phyloP scores from a whole-genome alignment of 2,797 vertebrate genomes.

The Ibycter americanus region DNA sequence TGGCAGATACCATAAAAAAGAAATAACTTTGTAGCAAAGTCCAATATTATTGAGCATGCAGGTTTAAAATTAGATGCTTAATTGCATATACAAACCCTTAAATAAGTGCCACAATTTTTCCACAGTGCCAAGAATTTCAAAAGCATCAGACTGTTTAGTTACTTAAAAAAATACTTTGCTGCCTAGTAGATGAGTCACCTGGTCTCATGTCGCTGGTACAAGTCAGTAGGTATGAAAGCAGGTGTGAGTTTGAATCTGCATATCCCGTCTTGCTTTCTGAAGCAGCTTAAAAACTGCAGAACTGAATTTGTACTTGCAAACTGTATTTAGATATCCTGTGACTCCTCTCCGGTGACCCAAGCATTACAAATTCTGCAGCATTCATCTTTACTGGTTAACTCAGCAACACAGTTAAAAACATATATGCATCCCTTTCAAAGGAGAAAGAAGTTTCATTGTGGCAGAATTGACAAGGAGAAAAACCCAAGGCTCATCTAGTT shows the following conservation, averaged over 20 bases:
- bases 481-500: background rate
- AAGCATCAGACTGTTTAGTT: background rate
- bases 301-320: background rate
- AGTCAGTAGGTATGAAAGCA: background rate
- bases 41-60: constrained; percentile 29
- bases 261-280: background rate
- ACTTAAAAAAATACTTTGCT: background rate
- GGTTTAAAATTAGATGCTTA: constrained; percentile 49
- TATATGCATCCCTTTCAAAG: background rate
- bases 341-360: background rate
- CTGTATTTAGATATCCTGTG: background rate
- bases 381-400: background rate
- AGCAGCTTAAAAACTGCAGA: background rate
- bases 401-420: background rate
- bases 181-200: background rate
- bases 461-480: background rate
- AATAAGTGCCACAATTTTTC: constrained; percentile 1
- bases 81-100: constrained; percentile 7
- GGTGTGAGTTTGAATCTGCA: background rate
- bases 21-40: constrained; percentile 15
- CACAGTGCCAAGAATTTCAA: background rate
- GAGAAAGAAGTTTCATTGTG: background rate
- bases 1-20: constrained; percentile 30
- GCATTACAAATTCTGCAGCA: background rate
- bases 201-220: background rate